Evolutionary conservation across 2,797 vertebrate species (phyloP), one percentile per base, ranked within the genome.

Genomic region (Petrocephalus schoutedeni): DNA sequence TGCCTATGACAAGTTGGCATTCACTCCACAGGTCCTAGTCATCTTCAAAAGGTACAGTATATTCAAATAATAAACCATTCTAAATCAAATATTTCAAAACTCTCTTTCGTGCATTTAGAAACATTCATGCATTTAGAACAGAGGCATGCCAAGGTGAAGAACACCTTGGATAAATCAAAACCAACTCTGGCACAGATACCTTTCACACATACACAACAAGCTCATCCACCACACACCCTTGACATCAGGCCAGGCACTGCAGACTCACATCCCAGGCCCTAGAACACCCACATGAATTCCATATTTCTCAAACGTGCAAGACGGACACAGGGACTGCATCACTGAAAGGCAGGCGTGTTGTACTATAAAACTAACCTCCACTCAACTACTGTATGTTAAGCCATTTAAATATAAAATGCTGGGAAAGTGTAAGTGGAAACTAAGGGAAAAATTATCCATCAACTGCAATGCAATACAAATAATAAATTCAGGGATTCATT

Each of bases 241-340:
- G 83, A 74, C 21, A 45, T 53, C n/a, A 36, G 49, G 61, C 59
- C 61, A 88, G 87, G 56, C 82, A 41, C 16, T 19, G 32, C 1
- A 45, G 61, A 83, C 53, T 74, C 87, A 45, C 12, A 85, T 67
- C n/a, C 12, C 21, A 64, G 12, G 21, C 45, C 41, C n/a, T 80
- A 64, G 57, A 80, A 88, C 77, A 36, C 49, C 64, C 88, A 49
- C 53, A 64, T 10, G 80, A 67, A 58, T 23, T 77, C 19, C n/a
- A 41, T 19, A 58, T 88, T 74, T 85, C 49, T 71, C 51, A 21
- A 49, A 41, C n/a, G 45, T 6, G 1, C 36, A 83, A 36, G 57
- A 83, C 58, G 53, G 64, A 32, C 0, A 14, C 14, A 51, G 51
- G 41, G 53, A 57, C n/a, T 5, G 28, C 19, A 36, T n/a, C 2